Evolutionary conservation across 2,888 invertebrate species (phyloP).

Genomic region (Congeria kusceri): DNA sequence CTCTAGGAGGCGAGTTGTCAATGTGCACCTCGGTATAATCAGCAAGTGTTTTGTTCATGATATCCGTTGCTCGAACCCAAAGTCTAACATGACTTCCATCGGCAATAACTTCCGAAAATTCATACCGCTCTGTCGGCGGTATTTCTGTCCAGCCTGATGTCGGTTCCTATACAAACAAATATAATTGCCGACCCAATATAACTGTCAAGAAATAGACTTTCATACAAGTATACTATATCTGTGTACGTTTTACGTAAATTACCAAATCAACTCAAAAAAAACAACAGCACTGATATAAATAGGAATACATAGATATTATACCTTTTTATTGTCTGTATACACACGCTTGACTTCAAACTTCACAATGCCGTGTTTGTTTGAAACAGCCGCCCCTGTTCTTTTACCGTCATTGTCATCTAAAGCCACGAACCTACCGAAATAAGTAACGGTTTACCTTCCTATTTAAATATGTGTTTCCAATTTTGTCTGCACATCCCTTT

Average conservation of each 20-base stretch:
- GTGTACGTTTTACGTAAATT: too few relatives aligned
- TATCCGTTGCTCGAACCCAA: constrained; percentile 42
- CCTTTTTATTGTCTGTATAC: constrained; percentile 27
- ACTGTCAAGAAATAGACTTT: too few relatives aligned
- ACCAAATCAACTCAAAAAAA: not conserved
- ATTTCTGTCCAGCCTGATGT: constrained; percentile 5
- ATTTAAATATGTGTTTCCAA: too few relatives aligned
- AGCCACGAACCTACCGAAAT: constrained; percentile 8
- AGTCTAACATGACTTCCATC: constrained; percentile 30
- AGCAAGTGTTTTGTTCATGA: constrained; percentile 31
- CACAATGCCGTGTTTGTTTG: constrained; percentile 63
- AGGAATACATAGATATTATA: too few relatives aligned
- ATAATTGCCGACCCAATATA: not conserved
- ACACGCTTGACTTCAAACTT: constrained; percentile 45
- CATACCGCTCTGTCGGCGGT: constrained; percentile 11
- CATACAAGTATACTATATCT: not conserved
- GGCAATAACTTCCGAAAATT: not conserved
- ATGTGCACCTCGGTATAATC: constrained; percentile 41
- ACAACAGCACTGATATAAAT: not conserved
- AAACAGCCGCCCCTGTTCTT: constrained; percentile 53
- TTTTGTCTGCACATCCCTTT: too few relatives aligned
- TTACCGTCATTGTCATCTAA: constrained; percentile 60
- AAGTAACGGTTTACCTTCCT: too few relatives aligned
- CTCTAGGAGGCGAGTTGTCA: constrained; percentile 29
- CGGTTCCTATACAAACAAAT: constrained; percentile 14